Evolutionary conservation across 2,888 invertebrate species (phyloP).

Genomic region (Drosophila testacea): DNA sequence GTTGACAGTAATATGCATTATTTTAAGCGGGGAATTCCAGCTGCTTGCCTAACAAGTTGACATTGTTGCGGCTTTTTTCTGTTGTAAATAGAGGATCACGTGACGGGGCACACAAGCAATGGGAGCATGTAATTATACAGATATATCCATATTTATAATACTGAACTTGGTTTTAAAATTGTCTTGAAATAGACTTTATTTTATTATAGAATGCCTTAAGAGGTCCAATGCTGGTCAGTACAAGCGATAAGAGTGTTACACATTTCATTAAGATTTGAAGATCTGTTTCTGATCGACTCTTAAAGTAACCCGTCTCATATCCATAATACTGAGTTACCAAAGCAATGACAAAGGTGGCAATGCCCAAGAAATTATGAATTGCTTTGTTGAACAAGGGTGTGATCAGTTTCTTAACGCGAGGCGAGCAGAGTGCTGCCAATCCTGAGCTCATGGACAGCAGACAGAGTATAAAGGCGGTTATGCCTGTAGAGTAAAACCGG

Average conservation of each 20-base stretch:
- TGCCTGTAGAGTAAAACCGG: conserved; percentile 59
- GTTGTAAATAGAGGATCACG: neutral
- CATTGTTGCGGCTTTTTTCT: conserved; percentile 21
- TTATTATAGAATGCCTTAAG: conserved; percentile 74
- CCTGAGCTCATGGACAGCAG: conserved; percentile 79
- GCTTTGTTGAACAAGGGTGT: conserved; percentile 81
- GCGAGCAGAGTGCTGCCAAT: conserved; percentile 77
- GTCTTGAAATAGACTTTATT: conserved; percentile 52
- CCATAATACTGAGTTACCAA: conserved; percentile 82
- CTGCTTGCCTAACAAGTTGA: neutral
- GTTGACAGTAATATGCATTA: conserved; percentile 6
- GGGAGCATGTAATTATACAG: conserved; percentile 15
- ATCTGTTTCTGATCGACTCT: conserved; percentile 56
- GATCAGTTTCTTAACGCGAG: conserved; percentile 67
- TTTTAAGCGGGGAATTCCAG: conserved; percentile 19
- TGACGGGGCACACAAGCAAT: conserved; percentile 19
- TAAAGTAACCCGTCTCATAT: conserved; percentile 81
- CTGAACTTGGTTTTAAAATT: conserved; percentile 43
- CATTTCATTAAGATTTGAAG: conserved; percentile 77
- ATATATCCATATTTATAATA: neutral
- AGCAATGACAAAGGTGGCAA: conserved; percentile 80
- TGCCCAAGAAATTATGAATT: conserved; percentile 80
- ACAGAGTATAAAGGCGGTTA: conserved; percentile 81
- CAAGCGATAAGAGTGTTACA: conserved; percentile 78
- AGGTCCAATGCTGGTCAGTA: conserved; percentile 78